phyloP scores from a whole-genome alignment of 30 jellyfish, hydroid and myxozoan species.

The Catostylus mosaicus region DNA sequence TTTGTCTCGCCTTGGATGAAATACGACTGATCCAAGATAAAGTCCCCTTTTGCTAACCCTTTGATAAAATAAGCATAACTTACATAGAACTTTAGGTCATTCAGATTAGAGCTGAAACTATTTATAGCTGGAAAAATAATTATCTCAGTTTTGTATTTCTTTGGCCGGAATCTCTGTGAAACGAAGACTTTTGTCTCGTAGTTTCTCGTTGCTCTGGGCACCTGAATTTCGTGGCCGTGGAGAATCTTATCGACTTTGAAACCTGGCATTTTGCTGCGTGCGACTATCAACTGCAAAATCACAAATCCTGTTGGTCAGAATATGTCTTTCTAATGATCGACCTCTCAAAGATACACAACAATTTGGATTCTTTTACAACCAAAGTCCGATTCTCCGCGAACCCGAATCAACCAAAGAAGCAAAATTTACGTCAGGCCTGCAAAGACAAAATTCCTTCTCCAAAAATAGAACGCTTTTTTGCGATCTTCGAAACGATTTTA shows the following conservation, averaged over 20 bases:
- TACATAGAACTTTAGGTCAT: conserved; percentile 21
- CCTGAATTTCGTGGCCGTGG: conserved; percentile 56
- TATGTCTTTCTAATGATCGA: no score
- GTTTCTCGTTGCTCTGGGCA: conserved; percentile 36
- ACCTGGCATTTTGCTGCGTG: conserved; percentile 36
- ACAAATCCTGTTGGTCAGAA: no score
- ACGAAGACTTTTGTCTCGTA: conserved; percentile 54
- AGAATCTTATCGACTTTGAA: conserved; percentile 55
- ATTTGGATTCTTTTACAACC: no score
- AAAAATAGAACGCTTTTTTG: no score
- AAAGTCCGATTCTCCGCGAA: no score
- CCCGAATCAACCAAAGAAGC: no score
- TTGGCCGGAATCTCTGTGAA: conserved; percentile 54
- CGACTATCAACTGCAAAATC: neutral
- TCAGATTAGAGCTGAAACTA: conserved; percentile 4
- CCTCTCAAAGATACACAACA: no score
- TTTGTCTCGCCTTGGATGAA: conserved; percentile 62
- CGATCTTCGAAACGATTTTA: no score
- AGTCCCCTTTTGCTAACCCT: conserved; percentile 46
- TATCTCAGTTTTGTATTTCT: conserved; percentile 58
- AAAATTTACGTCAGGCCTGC: no score
- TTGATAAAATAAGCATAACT: conserved; percentile 30
- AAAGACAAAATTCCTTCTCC: no score
- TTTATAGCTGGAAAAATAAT: conserved; percentile 36
- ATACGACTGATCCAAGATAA: conserved; percentile 31